Conservation (phyloP, 2,113 vertebrate species). For the Canis aureus region DNA sequence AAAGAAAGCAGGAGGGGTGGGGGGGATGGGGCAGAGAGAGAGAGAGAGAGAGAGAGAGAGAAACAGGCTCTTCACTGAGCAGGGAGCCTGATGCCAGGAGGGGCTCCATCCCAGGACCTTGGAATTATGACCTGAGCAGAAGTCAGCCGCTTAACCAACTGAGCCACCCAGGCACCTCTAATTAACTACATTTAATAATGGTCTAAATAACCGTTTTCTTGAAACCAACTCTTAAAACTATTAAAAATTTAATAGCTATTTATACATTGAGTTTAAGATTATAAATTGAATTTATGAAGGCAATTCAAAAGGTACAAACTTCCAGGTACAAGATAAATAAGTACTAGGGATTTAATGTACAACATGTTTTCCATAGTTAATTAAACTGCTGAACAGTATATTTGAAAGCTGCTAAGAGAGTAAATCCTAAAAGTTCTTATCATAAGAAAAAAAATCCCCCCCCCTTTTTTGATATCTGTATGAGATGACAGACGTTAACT, state of each 20-base stretch:
- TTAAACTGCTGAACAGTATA: not conserved
- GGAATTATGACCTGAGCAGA: not conserved
- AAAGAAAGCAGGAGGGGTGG: not conserved
- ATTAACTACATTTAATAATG: not conserved
- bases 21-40: not conserved
- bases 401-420: not conserved
- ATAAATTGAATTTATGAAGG: not conserved
- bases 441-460: not conserved
- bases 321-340: not conserved
- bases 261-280: not conserved
- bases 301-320: not conserved
- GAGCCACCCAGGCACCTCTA: not conserved
- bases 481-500: not conserved
- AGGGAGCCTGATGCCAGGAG: not conserved
- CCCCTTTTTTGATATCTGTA: not conserved
- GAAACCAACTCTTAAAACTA: not conserved
- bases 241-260: not conserved
- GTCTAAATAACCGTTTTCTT: not conserved
- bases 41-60: not conserved
- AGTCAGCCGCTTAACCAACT: not conserved
- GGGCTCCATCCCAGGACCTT: not conserved
- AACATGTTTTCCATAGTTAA: not conserved
- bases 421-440: not conserved
- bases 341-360: not conserved
- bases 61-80: not conserved